Evolutionary conservation across 2,888 invertebrate species (phyloP), one percentile per base, ranked within the genome.

Genomic region (Pristionchus maxplancki): DNA sequence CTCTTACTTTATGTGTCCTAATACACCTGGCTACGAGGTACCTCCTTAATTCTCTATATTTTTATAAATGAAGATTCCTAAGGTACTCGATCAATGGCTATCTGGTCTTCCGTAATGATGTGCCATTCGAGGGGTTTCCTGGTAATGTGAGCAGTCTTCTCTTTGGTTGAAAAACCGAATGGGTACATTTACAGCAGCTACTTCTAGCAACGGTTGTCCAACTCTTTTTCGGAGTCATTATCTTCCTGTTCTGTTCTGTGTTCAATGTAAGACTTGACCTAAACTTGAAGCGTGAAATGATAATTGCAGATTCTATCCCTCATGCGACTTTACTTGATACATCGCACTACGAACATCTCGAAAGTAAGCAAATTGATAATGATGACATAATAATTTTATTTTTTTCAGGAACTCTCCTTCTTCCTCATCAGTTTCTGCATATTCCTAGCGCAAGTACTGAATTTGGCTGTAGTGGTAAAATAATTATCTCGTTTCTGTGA

Each of bases 341-440:
- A n/a, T 9, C n/a, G 64, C n/a, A 64, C 28, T 1, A 64, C 28
- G 8, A 28, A n/a, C 8, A 28, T 64, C n/a, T 64, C 64, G 8
- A 64, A 64, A 28, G 64, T 64, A 11, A 28, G n/a, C 64, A 64
- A 28, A 24, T n/a, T 5, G 24, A 28, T 28, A 11, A 8, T 4
- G 8, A 74, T n/a, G 5, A 17, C 1, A 40, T 71, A n/a, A n/a
- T n/a, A n/a, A n/a, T 71, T 24, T 40, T 44, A 17, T 15, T 17
- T 15, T 5, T 24, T 31, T 20, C 74, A 74, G 74, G 74, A 74
- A n/a, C 20, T 74, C n/a, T 74, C 74, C 4, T 74, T 74, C 40
- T 74, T 74, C n/a, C 40, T 74, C 17, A 74, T 74, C 13, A 74
- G 74, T 40, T 74, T 74, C 74, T 74, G 74, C 44, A 74, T 74